These are phyloP conservation scores for Chorisops tibialis DNA, from an alignment of 2,888 invertebrate genomes.

Conservation along the genomic window DNA sequence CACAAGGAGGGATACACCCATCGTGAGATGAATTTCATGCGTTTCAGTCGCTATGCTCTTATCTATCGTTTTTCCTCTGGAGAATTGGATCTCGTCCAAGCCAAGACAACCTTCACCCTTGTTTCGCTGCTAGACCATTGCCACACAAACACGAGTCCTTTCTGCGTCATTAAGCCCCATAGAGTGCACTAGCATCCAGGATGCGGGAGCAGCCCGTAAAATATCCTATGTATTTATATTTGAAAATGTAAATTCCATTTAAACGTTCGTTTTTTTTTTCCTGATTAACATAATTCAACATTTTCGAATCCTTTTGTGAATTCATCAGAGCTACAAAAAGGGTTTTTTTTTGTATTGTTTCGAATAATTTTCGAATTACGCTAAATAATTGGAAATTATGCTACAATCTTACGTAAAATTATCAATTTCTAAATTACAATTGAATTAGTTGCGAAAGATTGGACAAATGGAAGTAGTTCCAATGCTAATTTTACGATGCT, in stretches of 20 bases:
- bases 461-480: background rate
- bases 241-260: background rate
- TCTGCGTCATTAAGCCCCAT: conserved; percentile 13
- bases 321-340: background rate
- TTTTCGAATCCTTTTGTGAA: conserved; percentile 4
- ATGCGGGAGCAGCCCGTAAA: background rate
- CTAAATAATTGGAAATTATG: conserved; percentile 18
- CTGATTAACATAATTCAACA: conserved; percentile 31
- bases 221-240: background rate
- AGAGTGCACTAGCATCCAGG: background rate
- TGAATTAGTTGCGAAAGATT: conserved; percentile 17
- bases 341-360: too few relatives aligned
- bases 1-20: too few relatives aligned
- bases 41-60: too few relatives aligned
- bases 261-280: too few relatives aligned
- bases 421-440: too few relatives aligned
- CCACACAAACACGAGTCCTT: conserved; percentile 18
- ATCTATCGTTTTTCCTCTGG: too few relatives aligned
- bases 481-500: conserved; percentile 24
- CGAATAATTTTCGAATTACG: too few relatives aligned
- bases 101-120: background rate
- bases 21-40: too few relatives aligned
- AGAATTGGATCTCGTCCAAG: too few relatives aligned
- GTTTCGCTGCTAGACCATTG: background rate
- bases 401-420: conserved; percentile 2